Evolutionary conservation across 1,140 invertebrate species (phyloP).

Genomic region (Cydia fagiglandana): DNA sequence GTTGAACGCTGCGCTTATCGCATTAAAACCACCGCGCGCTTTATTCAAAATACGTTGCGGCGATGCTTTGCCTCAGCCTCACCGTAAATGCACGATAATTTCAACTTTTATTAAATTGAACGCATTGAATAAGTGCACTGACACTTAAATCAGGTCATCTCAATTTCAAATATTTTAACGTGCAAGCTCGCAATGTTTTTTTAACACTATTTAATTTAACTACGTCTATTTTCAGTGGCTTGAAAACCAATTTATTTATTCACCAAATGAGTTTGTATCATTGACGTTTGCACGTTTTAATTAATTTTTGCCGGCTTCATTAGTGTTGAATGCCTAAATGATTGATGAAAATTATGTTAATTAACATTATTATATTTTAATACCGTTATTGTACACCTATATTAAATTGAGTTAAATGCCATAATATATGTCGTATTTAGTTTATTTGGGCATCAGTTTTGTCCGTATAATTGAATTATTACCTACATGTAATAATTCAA

Average conservation of each 20-base stretch:
- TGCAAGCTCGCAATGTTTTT: not conserved
- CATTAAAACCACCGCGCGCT: no score
- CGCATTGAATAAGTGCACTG: not conserved
- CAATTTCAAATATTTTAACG: not conserved
- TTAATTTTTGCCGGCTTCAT: not conserved
- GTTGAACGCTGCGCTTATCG: no score
- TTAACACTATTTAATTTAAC: not conserved
- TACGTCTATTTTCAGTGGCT: not conserved
- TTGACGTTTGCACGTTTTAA: not conserved
- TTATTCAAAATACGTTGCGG: slow-evolving; percentile 47
- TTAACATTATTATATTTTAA: not conserved
- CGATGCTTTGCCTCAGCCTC: not conserved
- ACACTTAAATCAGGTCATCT: not conserved
- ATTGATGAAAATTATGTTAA: not conserved
- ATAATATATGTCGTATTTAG: no score
- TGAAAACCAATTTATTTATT: slow-evolving; percentile 14
- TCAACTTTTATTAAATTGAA: not conserved
- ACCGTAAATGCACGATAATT: not conserved
- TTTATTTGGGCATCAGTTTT: no score
- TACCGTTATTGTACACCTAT: not conserved
- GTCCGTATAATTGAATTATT: no score
- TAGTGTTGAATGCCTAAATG: not conserved
- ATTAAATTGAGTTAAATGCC: not conserved
- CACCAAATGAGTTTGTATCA: not conserved
- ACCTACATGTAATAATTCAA: no score